Evolutionary conservation across 2,113 vertebrate genomes (phyloP), one percentile per base, ranked within the genome.

Genomic region (Melanostigma gelatinosum): DNA sequence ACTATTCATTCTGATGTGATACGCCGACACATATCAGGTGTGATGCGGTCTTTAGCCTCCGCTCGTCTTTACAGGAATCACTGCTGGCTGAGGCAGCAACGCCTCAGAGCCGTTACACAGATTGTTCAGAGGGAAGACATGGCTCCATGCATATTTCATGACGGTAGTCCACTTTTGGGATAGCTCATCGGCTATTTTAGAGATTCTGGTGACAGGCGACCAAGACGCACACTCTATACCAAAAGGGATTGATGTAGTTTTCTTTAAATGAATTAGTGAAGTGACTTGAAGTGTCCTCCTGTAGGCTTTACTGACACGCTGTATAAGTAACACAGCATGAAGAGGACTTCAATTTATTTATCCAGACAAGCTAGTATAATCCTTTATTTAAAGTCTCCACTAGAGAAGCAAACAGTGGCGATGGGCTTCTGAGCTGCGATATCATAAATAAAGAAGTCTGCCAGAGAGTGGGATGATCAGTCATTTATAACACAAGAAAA

Each of bases 1-100:
- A 91, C 83, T 91, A 91, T 94, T 93, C 64, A 90, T 88, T 68
- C 75, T 68, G 82, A 69, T 80, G 73, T 87, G 92, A 91, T 84
- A 73, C 57, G 7, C 58, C 80, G 46, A 63, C 82, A 76, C 81
- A 76, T 88, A 85, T 91, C 84, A 79, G 92, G 89, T 92, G 90
- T 82, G 68, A 81, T 32, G 66, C 54, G 24, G 73, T 42, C 48
- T 67, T 36, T 6, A 11, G 57, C 36, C 46, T 46, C 12, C 22
- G 29, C 61, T 42, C 6, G 1, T 34, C 29, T 68, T 88, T 69
- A 48, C 68, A 3, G 84, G 83, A 94, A 91, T 93, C 91, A 74
- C 69, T 63, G 89, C 73, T 20, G 24, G 4, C 24, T 4, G 4
- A 27, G 24, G 24, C 54, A 13, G 54, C 54, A 15, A 12, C 27